These are phyloP conservation scores for Agrotis ipsilon DNA, from an alignment of 2,888 invertebrate genomes.

Conservation along the genomic window DNA sequence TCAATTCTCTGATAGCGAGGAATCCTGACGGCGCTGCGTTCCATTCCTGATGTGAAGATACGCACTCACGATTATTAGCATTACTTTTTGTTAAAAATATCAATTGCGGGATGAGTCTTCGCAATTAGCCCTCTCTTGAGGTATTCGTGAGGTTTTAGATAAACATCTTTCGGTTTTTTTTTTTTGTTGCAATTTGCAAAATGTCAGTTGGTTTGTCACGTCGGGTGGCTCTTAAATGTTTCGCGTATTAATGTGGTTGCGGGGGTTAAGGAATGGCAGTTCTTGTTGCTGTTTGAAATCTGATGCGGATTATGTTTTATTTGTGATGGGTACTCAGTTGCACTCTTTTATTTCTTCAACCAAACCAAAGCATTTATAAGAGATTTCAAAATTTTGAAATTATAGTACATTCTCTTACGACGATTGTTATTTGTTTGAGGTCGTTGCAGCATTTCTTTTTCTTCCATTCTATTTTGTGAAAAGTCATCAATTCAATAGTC, in stretches of 20 bases:
- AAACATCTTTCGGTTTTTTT: constrained; percentile 38
- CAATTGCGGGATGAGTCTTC: constrained; percentile 53
- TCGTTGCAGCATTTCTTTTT: background rate
- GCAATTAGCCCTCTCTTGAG: constrained; percentile 57
- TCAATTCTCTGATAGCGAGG: constrained; percentile 44
- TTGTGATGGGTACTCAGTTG: background rate
- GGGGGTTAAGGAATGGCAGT: constrained; percentile 20
- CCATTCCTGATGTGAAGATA: constrained; percentile 62
- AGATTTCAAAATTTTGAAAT: too few species aligned
- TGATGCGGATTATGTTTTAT: constrained; percentile 15
- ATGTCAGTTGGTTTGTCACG: constrained; percentile 28
- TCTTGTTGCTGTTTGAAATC: constrained; percentile 1
- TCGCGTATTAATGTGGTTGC: constrained; percentile 26
- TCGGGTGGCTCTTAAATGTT: constrained; percentile 58
- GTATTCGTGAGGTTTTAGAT: constrained; percentile 57
- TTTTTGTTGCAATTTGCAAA: constrained; percentile 45
- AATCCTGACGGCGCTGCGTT: constrained; percentile 57
- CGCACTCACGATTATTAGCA: constrained; percentile 49
- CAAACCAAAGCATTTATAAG: background rate
- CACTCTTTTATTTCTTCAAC: background rate
- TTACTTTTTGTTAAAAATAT: constrained; percentile 59
- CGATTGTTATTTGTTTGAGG: background rate
- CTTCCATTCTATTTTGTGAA: background rate
- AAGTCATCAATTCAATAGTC: background rate
- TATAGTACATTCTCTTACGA: background rate